Evolutionary conservation across 2,888 invertebrate species (phyloP).

Genomic region (Capitulum mitella): DNA sequence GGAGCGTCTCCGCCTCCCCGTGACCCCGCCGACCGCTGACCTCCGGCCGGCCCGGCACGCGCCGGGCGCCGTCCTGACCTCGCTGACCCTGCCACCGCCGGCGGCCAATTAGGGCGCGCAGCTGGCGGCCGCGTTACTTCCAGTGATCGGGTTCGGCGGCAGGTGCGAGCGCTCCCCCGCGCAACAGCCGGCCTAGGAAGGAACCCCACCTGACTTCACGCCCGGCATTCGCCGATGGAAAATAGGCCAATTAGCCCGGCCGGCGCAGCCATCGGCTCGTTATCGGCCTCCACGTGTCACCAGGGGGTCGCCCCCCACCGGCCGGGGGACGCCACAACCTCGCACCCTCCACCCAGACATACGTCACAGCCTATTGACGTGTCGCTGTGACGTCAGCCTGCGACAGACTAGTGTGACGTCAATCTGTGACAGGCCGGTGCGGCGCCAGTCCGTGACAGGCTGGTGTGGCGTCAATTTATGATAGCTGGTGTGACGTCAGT

Average conservation of each 20-base stretch:
- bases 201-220: constrained; percentile 1
- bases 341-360: too few relatives aligned
- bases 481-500: too few relatives aligned
- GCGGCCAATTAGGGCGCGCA: constrained; percentile 79
- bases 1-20: constrained; percentile 10
- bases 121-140: constrained; percentile 94
- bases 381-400: too few relatives aligned
- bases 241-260: constrained; percentile 87
- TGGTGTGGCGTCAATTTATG: too few relatives aligned
- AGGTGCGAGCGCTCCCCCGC: constrained; percentile 89
- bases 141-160: constrained; percentile 95
- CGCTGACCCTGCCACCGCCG: constrained; percentile 73
- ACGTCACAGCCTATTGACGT: too few relatives aligned
- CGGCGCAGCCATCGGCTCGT: constrained; percentile 70
- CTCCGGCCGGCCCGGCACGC: constrained; percentile 66
- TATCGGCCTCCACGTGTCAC: constrained; percentile 52
- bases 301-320: too few relatives aligned
- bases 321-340: too few relatives aligned
- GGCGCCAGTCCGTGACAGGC: too few relatives aligned
- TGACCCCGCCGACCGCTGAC: constrained; percentile 65
- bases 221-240: constrained; percentile 52
- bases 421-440: too few relatives aligned
- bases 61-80: constrained; percentile 51
- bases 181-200: constrained; percentile 78
- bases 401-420: too few relatives aligned